Base-by-base conservation (phyloP, 2,797 vertebrate species). In the Columba guinea region DNA sequence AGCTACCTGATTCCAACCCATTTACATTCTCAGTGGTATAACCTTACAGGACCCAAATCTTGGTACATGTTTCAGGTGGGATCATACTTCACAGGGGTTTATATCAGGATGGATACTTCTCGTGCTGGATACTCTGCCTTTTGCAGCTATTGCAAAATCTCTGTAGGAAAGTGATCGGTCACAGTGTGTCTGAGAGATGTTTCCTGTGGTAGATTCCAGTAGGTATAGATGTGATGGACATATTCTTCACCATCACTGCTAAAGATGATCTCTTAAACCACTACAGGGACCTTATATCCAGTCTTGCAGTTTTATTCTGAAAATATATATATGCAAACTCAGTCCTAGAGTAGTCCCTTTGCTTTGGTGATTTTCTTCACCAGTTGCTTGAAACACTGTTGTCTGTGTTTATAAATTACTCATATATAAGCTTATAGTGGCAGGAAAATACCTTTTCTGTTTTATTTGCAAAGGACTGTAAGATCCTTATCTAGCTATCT, bases 191-290 rank as follows among this genome's bases (percentile, higher is more conserved):
- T 90, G 28, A 73, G 48, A 1, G 2, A 8, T 51, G 12, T 48
- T 85, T 56, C 11, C 15, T 35, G 41, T 49, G 51, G 27, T 35
- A 59, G 78, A 65, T 69, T 82, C 30, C 19, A 24, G 30, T 24
- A 76, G 39, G 5, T n/a, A 8, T 7, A n/a, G 9, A 12, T 26
- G 18, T 19, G 21, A 37, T 55, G 30, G 32, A 52, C 1, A 0
- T 52, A 8, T 44, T 84, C n/a, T 73, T 84, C 59, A 82, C 39
- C 48, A n/a, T 60, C 28, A 20, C 20, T 92, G 34, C 21, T 49
- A 35, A 60, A 82, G 56, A 10, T 70, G 32, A 34, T 63, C 44
- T 56, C 32, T 53, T 51, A 53, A 79, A 51, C 44, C 28, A 11
- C 15, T 73, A 18, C 4, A 28, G 6, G 4, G 5, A 44, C n/a